Base-by-base conservation (phyloP, 2,888 invertebrate genomes). In the Drosophila robusta region DNA sequence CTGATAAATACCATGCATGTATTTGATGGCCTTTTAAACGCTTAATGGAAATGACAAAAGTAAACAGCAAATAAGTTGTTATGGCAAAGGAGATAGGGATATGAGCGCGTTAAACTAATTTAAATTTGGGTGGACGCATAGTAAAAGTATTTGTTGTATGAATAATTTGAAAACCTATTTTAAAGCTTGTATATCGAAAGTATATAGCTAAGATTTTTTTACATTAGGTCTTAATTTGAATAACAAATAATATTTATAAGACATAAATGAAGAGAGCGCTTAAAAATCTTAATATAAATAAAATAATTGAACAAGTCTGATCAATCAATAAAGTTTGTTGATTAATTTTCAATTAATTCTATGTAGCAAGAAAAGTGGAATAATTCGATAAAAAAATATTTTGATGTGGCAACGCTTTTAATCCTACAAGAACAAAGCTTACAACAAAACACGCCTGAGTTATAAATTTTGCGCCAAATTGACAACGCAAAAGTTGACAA, bases 21-120 rank as follows among this genome's bases (percentile, higher is more conserved):
- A 44, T 83, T 78, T 83, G 82, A 85, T 81, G 87, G 82, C 67
- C 88, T 78, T 85, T 82, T 87, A 82, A 82, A 81, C 79, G 82
- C 85, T 82, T 85, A 81, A 77, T 51, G 61, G 32, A 38, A 56
- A 42, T 36, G 46, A 51, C 24, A 45, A 34, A 26, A 26, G 18
- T 34, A 60, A 26, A 26, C 26, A 39, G 22, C 34, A 54, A 41
- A 6, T 18, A 44, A 54, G 34, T 44, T 44, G 54, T 54, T 54
- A 39, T 16, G 26, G 12, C 24, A 2, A n/a, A 26, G 8, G 9
- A 29, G 29, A 29, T 29, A 29, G 29, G 29, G 29, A 9, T 9
- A 1, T 12, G 26, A 16, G n/a, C 4, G 34, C 34, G 11, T 34
- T 34, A 34, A 34, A 3, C 34, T 34, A 34, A 34, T 34, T 34